Percentiles rank a stretch among this genome's conserved stretches.
Evolutionary conservation across 1,140 invertebrate genomes (phyloP).

Genomic region (Drosophila tani): DNA sequence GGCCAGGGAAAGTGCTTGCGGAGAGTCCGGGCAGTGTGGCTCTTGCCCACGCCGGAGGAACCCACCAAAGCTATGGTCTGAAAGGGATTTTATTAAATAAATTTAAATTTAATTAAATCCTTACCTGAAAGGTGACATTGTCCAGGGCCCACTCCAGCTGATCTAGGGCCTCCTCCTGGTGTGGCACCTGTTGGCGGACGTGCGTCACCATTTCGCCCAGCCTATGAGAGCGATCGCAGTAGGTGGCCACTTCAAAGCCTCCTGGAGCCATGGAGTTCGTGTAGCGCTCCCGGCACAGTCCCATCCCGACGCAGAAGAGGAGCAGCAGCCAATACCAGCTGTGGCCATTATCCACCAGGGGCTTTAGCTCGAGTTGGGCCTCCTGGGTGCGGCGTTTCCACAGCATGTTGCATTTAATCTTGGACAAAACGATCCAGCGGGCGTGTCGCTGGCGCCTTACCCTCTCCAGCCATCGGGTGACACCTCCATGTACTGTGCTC

Average conservation of each 20-base stretch:
- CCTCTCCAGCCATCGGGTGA: neutral
- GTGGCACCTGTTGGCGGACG: neutral
- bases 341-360: neutral
- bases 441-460: too few species aligned
- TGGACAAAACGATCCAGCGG: neutral
- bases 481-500: neutral
- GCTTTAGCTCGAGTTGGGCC: too few species aligned
- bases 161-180: conserved; percentile 9
- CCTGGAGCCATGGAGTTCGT: neutral
- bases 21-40: neutral
- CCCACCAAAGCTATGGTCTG: conserved; percentile 18
- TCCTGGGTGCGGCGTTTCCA: neutral
- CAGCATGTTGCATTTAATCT: too few species aligned
- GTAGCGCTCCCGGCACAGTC: neutral
- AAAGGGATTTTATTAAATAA: too few species aligned
- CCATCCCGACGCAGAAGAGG: neutral
- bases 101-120: neutral
- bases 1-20: conserved; percentile 13
- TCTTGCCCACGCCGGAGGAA: conserved; percentile 16
- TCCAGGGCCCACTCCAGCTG: conserved; percentile 9
- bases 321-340: neutral
- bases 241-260: neutral
- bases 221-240: neutral
- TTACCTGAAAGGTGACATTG: conserved; percentile 1
- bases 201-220: conserved; percentile 11